Evolutionary conservation across 1,140 invertebrate species (phyloP), one percentile per base, ranked within the genome.

Genomic region (Lethrus apterus): DNA sequence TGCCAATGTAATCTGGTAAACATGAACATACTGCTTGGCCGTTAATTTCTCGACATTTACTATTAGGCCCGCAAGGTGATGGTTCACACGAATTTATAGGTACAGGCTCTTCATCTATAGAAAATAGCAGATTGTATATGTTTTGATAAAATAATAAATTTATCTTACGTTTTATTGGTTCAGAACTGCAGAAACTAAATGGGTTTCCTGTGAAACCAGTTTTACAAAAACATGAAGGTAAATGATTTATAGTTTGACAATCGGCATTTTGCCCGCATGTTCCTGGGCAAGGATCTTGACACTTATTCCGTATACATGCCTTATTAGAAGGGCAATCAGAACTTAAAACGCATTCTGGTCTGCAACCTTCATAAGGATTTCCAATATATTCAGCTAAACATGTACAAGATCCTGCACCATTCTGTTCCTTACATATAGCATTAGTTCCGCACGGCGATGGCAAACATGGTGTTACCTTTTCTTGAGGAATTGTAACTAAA

Each of bases 391-490:
- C 78, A 1, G 76, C 68, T 9, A 80, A 62, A 63, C 86, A 89
- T 33, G 76, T 71, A 60, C 86, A 89, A 21, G 79, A 72, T 11
- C 78, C 81, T 17, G 77, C 75, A 21, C 76, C 74, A 51, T 77
- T 75, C 47, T 74, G 72, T 63, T 83, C 80, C 56, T 75, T 72
- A 57, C 85, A 88, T 13, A 79, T 56, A 13, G 84, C 83, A 65
- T 88, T 87, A 2, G 77, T 59, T 24, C 84, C 85, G 64, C 84
- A 88, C 0, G 84, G 83, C 30, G 75, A 80, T 19, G 81, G 80
- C 48, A 65, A 67, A 58, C 83, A 86, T n/a, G 82, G 75, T 42
- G 76, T 72, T 47, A 59, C 59, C 38, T 63, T 59, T 64, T 64
- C 58, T n/a, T n/a, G 5, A 29, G n/a, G n/a, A n/a, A n/a, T n/a